Conservation (phyloP, 2,113 vertebrate genomes). For the Herpetotheres cachinnans region DNA sequence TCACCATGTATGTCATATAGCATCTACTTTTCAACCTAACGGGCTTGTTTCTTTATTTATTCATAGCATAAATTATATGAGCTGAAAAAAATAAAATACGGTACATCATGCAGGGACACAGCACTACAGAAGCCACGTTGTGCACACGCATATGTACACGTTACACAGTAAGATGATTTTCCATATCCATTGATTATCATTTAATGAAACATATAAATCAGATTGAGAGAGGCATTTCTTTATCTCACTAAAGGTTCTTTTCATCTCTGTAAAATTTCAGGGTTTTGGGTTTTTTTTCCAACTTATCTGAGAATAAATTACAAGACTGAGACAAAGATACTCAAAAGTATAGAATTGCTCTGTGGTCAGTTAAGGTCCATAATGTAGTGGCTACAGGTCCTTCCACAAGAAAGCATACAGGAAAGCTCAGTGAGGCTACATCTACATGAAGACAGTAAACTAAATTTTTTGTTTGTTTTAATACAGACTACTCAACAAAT, state of each 20-base stretch:
- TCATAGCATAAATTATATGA: neutral
- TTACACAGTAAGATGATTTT: neutral
- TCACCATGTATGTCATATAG: neutral
- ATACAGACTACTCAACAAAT: neutral
- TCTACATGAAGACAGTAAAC: neutral
- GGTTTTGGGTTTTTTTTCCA: neutral
- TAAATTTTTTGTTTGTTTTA: neutral
- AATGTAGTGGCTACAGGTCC: neutral
- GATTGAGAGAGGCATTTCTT: neutral
- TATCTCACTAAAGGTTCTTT: neutral
- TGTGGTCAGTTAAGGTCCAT: neutral
- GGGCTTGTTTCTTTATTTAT: neutral
- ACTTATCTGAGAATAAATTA: neutral
- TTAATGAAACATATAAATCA: neutral
- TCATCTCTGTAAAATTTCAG: neutral
- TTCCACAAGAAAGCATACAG: neutral
- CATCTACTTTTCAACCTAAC: neutral
- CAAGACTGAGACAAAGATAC: neutral
- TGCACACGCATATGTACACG: neutral
- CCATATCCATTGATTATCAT: neutral
- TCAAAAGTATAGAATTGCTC: neutral
- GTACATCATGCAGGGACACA: neutral
- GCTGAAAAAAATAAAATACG: neutral
- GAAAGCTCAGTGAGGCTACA: neutral
- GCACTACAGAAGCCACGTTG: neutral